These are phyloP conservation scores for Conistra vaccinii DNA, from an alignment of 2,888 invertebrate species.

Conservation along the genomic window DNA sequence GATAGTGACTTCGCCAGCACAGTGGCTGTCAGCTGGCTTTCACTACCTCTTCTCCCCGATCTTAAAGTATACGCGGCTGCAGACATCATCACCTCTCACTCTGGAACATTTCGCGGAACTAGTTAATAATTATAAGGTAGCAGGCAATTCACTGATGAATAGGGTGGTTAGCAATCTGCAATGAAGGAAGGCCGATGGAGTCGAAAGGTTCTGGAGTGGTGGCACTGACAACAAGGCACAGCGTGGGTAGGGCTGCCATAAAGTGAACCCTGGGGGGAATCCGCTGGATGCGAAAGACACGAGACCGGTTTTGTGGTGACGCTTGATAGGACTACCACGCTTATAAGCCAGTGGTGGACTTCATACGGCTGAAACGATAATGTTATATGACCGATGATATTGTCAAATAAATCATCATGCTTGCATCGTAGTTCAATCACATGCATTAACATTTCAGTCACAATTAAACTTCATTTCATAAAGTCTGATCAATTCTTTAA, in stretches of 20 bases:
- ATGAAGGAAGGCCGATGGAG: background rate
- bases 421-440: too few species aligned
- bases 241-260: too few species aligned
- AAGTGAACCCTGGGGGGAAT: too few species aligned
- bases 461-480: background rate
- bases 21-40: slow-evolving; percentile 77
- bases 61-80: slow-evolving; percentile 73
- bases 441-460: too few species aligned
- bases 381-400: too few species aligned
- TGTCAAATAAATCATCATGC: too few species aligned
- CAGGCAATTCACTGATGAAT: background rate
- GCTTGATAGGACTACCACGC: too few species aligned
- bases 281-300: too few species aligned
- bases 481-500: background rate
- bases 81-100: slow-evolving; percentile 69
- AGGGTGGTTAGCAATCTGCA: background rate
- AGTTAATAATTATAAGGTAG: slow-evolving; percentile 77
- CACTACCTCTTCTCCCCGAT: slow-evolving; percentile 70
- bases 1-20: slow-evolving; percentile 73
- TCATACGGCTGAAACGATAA: too few species aligned
- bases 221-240: too few species aligned
- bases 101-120: slow-evolving; percentile 72
- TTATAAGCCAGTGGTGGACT: too few species aligned
- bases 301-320: background rate
- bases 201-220: background rate